Evolutionary conservation across 2,797 vertebrate species (phyloP).

Genomic region (Hoplostethus mediterraneus): DNA sequence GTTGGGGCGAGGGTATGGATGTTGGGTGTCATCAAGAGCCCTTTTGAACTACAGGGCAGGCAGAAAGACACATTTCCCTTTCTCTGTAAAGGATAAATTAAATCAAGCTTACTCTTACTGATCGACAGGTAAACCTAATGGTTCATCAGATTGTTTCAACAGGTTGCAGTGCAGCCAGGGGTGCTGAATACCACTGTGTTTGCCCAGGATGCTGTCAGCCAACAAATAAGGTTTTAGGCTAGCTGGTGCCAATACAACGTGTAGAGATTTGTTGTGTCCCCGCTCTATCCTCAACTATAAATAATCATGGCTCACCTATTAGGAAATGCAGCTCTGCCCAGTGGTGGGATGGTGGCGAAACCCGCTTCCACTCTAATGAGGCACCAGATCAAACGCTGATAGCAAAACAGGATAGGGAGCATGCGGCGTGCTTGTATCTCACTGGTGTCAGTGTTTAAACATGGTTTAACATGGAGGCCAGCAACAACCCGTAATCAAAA

Average conservation of each 20-base stretch:
- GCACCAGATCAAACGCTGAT: constrained; percentile 54
- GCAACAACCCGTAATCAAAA: constrained; percentile 16
- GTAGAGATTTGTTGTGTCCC: constrained; percentile 41
- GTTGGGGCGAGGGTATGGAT: not conserved
- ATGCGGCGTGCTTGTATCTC: constrained; percentile 20
- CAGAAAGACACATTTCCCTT: not conserved
- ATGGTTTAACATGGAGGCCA: constrained; percentile 10
- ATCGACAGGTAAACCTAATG: not conserved
- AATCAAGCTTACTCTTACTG: not conserved
- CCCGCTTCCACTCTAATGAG: constrained; percentile 59
- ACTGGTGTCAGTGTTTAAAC: constrained; percentile 28
- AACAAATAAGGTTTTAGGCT: constrained; percentile 9
- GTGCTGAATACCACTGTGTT: not conserved
- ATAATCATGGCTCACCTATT: constrained; percentile 49
- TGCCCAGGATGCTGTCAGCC: not conserved
- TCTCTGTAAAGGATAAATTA: constrained; percentile 5
- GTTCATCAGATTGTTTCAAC: not conserved
- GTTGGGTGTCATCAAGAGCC: not conserved
- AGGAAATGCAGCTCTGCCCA: constrained; percentile 46
- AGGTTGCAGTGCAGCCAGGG: not conserved
- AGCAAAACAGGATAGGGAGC: constrained; percentile 15
- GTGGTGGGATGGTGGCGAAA: constrained; percentile 31
- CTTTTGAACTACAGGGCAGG: not conserved
- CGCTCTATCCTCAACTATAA: constrained; percentile 48
- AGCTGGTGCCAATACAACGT: not conserved